Conservation (phyloP, 2,888 invertebrate species). For the Heteropelma amictum region DNA sequence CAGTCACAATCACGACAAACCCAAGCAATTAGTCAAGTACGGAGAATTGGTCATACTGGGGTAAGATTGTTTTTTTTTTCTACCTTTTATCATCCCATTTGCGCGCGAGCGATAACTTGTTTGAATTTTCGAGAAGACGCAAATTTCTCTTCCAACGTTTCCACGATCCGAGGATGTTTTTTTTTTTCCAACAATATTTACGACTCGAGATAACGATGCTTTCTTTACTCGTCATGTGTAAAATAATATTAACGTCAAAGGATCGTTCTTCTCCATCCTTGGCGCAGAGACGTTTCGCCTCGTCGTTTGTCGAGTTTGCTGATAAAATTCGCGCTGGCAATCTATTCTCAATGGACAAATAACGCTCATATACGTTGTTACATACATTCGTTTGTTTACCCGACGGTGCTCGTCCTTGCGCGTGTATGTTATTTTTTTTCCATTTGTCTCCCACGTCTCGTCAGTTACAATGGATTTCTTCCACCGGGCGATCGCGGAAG, state of each 20-base stretch:
- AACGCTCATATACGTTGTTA: background rate
- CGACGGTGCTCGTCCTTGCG: background rate
- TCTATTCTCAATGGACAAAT: constrained; percentile 1
- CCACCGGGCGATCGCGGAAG: constrained; percentile 96
- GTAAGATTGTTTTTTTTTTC: constrained; percentile 79
- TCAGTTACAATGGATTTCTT: constrained; percentile 95
- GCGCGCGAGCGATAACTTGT: no score
- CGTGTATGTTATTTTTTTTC: background rate
- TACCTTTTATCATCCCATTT: background rate
- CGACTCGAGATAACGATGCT: no score
- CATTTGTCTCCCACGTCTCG: constrained; percentile 59
- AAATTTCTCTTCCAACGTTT: no score
- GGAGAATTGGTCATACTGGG: constrained; percentile 96
- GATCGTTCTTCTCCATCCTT: background rate
- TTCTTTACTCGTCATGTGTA: no score
- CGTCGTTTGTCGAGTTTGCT: no score
- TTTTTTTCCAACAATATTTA: no score
- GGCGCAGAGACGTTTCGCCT: no score
- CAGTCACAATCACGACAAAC: constrained; percentile 86
- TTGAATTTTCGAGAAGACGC: constrained; percentile 69
- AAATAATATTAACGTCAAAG: no score
- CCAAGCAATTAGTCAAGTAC: constrained; percentile 89
- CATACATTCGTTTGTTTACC: background rate
- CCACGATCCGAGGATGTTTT: no score
- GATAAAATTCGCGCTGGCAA: constrained; percentile 9